Conservation (phyloP, 2,888 invertebrate genomes). For the Rhingia rostrata region DNA sequence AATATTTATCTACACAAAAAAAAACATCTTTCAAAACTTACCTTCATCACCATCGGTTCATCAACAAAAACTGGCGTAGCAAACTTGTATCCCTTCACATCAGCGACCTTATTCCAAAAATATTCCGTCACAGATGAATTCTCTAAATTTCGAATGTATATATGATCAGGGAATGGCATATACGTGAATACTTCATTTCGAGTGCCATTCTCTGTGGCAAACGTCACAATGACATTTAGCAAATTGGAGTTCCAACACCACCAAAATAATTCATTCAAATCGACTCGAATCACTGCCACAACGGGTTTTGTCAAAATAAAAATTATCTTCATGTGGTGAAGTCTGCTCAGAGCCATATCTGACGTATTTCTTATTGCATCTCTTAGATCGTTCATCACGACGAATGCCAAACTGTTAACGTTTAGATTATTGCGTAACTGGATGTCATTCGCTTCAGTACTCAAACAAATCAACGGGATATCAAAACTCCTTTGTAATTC, state of each 20-base stretch:
- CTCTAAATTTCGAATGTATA: conserved; percentile 50
- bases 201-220: not conserved
- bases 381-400: conserved; percentile 67
- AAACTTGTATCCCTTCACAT: conserved; percentile 69
- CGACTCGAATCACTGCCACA: not conserved
- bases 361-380: conserved; percentile 61
- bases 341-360: conserved; percentile 64
- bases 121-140: conserved; percentile 19
- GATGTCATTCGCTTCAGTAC: conserved; percentile 39
- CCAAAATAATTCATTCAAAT: conserved; percentile 66
- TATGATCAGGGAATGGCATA: conserved; percentile 61
- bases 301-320: conserved; percentile 54
- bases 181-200: conserved; percentile 71
- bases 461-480: conserved; percentile 26
- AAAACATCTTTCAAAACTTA: conserved; percentile 12
- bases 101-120: conserved; percentile 53
- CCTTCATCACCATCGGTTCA: conserved; percentile 70
- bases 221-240: conserved; percentile 69
- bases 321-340: conserved; percentile 72
- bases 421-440: conserved; percentile 61
- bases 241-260: conserved; percentile 76
- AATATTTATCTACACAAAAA: no score
- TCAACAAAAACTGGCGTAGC: conserved; percentile 53
- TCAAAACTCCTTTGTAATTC: conserved; percentile 26
- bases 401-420: conserved; percentile 70